phyloP scores from a whole-genome alignment of 1,140 invertebrate species.

The Oryzaephilus surinamensis region DNA sequence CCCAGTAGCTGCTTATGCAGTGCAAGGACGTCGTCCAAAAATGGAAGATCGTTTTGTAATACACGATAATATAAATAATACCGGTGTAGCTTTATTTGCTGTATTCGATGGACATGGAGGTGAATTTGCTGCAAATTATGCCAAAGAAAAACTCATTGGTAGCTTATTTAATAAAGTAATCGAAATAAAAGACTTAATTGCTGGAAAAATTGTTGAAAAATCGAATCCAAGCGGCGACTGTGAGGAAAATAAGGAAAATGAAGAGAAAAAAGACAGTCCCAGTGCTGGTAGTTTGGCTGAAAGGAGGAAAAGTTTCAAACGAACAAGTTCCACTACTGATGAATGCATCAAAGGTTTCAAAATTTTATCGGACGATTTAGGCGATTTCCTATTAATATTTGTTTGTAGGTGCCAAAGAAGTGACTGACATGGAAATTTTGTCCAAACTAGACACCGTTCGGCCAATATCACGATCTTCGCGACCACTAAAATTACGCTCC shows the following conservation, averaged over 20 bases:
- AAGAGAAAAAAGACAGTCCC: constrained; percentile 34
- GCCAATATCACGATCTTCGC: constrained; percentile 54
- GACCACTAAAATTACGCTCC: constrained; percentile 25
- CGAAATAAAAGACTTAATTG: constrained; percentile 56
- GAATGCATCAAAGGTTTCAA: constrained; percentile 41
- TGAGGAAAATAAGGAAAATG: constrained; percentile 32
- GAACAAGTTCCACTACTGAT: constrained; percentile 49
- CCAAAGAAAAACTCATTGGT: constrained; percentile 67
- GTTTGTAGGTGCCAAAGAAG: constrained; percentile 44
- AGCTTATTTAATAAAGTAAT: constrained; percentile 65
- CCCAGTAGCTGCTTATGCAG: constrained; percentile 72
- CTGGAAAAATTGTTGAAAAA: constrained; percentile 41
- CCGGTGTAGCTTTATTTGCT: constrained; percentile 74
- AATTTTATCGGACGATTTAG: too few relatives aligned
- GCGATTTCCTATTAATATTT: too few relatives aligned
- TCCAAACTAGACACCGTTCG: constrained; percentile 52
- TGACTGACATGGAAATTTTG: constrained; percentile 57
- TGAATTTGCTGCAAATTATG: constrained; percentile 87
- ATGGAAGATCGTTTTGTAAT: constrained; percentile 92
- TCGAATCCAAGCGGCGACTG: constrained; percentile 33
- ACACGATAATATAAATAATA: constrained; percentile 62
- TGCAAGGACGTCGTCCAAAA: constrained; percentile 74
- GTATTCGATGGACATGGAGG: constrained; percentile 94
- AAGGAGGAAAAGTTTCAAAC: constrained; percentile 54
- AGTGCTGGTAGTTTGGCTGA: constrained; percentile 33